Evolutionary conservation across 2,888 invertebrate species (phyloP).

Genomic region (Penaeus monodon): DNA sequence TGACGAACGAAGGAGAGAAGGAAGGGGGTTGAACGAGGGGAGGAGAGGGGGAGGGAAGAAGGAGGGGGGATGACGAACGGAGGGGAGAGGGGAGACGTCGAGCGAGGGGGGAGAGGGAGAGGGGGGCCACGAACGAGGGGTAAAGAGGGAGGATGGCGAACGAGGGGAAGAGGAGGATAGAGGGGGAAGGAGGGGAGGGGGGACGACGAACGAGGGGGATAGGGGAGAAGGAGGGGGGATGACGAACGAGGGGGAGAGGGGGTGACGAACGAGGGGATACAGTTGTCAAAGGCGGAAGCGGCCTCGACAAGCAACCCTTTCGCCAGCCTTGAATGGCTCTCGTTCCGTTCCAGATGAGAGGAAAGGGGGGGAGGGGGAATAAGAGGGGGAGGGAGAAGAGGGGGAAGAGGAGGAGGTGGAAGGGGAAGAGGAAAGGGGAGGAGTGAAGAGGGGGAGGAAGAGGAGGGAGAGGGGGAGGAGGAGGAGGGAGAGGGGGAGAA

Average conservation of each 20-base stretch:
- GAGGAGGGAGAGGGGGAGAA: neutral
- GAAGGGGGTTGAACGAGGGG: neutral
- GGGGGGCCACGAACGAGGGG: neutral
- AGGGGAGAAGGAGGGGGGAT: too few relatives aligned
- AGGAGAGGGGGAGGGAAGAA: too few relatives aligned
- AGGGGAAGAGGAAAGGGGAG: too few relatives aligned
- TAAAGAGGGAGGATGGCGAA: neutral
- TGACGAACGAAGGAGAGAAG: too few relatives aligned
- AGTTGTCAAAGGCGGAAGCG: neutral
- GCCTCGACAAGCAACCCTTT: neutral
- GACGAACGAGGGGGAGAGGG: too few relatives aligned
- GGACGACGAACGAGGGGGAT: too few relatives aligned
- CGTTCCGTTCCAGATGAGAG: slow-evolving; percentile 8
- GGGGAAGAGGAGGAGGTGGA: too few relatives aligned
- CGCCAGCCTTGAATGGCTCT: neutral
- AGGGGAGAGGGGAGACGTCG: too few relatives aligned
- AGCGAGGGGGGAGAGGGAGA: too few relatives aligned
- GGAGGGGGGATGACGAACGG: too few relatives aligned
- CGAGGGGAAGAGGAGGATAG: neutral
- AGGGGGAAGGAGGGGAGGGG: neutral
- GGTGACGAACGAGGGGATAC: too few relatives aligned
- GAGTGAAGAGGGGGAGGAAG: neutral
- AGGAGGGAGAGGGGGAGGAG: neutral
- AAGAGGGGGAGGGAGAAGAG: neutral
- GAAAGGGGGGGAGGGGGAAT: neutral